Conservation (phyloP, 35 echinoderm and acorn worm genomes). For the Hemicentrotus pulcherrimus region DNA sequence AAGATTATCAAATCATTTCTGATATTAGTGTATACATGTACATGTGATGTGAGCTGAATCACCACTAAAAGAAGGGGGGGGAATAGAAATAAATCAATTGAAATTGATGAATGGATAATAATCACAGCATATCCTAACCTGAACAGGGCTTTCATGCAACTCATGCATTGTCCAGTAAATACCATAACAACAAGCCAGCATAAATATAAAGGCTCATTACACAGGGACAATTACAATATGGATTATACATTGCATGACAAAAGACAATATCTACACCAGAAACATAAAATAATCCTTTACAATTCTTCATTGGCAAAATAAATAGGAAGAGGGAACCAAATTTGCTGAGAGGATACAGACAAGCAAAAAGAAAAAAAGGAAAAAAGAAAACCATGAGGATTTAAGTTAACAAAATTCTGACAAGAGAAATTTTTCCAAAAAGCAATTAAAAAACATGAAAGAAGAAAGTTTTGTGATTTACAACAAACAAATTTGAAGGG, state of each 20-base stretch:
- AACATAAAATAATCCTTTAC: no score
- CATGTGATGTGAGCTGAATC: neutral
- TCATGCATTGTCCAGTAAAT: neutral
- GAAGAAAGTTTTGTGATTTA: no score
- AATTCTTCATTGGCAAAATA: no score
- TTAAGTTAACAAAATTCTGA: neutral
- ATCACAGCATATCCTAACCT: neutral
- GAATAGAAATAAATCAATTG: neutral
- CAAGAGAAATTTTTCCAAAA: no score
- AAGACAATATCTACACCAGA: neutral
- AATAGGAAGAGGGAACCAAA: no score
- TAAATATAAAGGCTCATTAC: neutral
- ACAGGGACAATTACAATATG: neutral
- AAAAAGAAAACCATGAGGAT: neutral
- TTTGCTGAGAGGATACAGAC: neutral
- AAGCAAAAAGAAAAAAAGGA: neutral
- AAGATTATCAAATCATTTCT: neutral
- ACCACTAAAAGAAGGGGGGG: neutral
- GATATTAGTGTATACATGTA: neutral
- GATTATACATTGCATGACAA: neutral
- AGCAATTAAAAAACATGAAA: no score
- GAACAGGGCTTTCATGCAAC: neutral
- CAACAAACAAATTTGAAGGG: no score
- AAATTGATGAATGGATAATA: neutral
- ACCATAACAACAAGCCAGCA: neutral